Base-by-base conservation (phyloP, 2,888 invertebrate genomes). In the Pedicia rivosa region DNA sequence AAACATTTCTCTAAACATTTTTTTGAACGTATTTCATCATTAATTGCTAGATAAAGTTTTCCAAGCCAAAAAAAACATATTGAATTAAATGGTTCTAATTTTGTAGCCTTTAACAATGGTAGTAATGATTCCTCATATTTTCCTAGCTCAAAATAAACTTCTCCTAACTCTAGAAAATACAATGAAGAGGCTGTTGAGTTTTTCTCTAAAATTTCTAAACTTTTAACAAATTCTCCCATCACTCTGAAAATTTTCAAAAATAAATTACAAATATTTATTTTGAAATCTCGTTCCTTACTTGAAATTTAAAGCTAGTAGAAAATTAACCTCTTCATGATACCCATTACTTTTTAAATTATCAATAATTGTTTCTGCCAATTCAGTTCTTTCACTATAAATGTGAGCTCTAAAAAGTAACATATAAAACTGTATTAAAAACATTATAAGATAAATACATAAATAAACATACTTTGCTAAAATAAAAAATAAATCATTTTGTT, bases 1-100 rank as follows among this genome's bases (percentile, higher is more conserved):
- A 81, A 70, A 28, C 86, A 78, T 57, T 83, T 87, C 59, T 87
- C 80, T 56, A 78, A 88, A 58, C 88, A 91, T 52, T 80, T 78
- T 44, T 72, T 71, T 1, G 88, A 78, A 48, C 84, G 78, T 35
- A 69, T 66, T n/a, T 71, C 53, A 52, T 88, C 79, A 36, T 69
- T 68, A 26, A 66, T 59, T 34, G 68, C 55, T 41, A 66, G 61
- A 57, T 88, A 90, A 54, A 74, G 78, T 48, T 73, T 66, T 2
- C 88, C 91, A 42, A 91, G 64, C 54, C 76, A 72, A 22, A 78
- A 59, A 55, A 87, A 86, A 45, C 78, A 77, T 35, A 73, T 66
- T 47, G 74, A 72, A 59, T 77, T 73, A 49, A 77, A 72, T n/a
- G 81, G 72, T 53, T 84, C 74, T 9, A 75, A 55, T 55, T 83